Evolutionary conservation across 1,140 invertebrate genomes (phyloP).

Genomic region (Yoshiicerus persimilis): DNA sequence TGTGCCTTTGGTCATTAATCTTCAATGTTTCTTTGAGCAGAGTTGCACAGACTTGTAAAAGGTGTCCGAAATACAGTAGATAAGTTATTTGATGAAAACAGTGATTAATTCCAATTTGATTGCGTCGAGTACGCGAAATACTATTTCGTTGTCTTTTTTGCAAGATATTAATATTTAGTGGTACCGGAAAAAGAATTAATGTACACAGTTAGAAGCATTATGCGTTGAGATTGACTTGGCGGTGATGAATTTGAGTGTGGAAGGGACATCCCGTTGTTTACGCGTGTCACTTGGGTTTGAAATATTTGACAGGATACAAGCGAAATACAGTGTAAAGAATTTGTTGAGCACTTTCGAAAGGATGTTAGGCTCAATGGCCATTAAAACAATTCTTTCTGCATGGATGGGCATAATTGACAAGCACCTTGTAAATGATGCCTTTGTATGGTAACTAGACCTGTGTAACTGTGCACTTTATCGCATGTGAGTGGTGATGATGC

Average conservation of each 20-base stretch:
- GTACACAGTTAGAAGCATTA: too few relatives aligned
- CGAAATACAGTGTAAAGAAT: not conserved
- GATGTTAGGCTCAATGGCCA: not conserved
- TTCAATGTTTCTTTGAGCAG: too few relatives aligned
- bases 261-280: not conserved
- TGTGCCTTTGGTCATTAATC: too few relatives aligned
- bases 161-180: too few relatives aligned
- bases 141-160: too few relatives aligned
- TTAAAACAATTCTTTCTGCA: not conserved
- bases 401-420: not conserved
- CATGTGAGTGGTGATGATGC: not conserved
- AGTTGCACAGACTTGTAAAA: too few relatives aligned
- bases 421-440: not conserved
- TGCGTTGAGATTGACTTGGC: not conserved
- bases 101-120: too few relatives aligned
- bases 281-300: not conserved
- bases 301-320: not conserved
- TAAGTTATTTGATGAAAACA: too few relatives aligned
- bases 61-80: too few relatives aligned
- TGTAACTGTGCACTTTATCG: not conserved
- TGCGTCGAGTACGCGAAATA: too few relatives aligned
- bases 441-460: not conserved
- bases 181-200: too few relatives aligned
- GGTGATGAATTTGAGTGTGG: not conserved
- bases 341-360: not conserved